Evolutionary conservation across 2,888 invertebrate genomes (phyloP), one percentile per base, ranked within the genome.

Genomic region (Nematopogon swammerdamellus): DNA sequence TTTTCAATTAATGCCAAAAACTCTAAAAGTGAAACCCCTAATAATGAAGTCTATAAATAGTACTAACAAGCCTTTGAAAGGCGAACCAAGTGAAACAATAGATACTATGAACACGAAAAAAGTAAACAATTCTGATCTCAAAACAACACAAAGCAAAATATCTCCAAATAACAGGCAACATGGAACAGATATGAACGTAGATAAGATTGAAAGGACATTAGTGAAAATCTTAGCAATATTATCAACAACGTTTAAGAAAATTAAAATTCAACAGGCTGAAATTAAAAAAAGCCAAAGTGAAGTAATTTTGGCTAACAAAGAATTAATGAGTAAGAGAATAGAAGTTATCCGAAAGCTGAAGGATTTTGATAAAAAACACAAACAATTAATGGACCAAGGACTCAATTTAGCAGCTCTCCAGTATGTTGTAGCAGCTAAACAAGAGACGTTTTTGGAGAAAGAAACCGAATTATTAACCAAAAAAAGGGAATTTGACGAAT

Each of bases 221-320:
- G 58, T 75, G 0, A 77, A 73, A 60, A 65, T 79, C 0, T 58
- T 79, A 1, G 60, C 73, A 1, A 70, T 74, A 64, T 54, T 79
- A 2, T 70, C 76, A 0, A 74, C 68, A 52, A 72, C 74, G 0
- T 76, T 76, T 42, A 76, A 73, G 50, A 77, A 70, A 49, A 68
- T 75, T 8, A 72, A 69, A 63, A 72, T 63, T 50, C 75, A 79
- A 49, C 74, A 76, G 18, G 61, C 55, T 1, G 69, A 72, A 50
- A 72, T 79, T 0, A 74, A 70, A 57, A 54, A 57, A 2, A 70
- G 73, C 25, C 67, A 74, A 11, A 58, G 56, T 10, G 66, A 63
- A 50, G 54, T 76, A 16, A 57, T 59, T 0, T 59, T 57, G 5
- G 53, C 69, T 0, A 68, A 67, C 47, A 62, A 68, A 2, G 63